These are phyloP conservation scores for Pardosa pseudoannulata DNA, from an alignment of 2,888 invertebrate genomes.

Conservation along the genomic window DNA sequence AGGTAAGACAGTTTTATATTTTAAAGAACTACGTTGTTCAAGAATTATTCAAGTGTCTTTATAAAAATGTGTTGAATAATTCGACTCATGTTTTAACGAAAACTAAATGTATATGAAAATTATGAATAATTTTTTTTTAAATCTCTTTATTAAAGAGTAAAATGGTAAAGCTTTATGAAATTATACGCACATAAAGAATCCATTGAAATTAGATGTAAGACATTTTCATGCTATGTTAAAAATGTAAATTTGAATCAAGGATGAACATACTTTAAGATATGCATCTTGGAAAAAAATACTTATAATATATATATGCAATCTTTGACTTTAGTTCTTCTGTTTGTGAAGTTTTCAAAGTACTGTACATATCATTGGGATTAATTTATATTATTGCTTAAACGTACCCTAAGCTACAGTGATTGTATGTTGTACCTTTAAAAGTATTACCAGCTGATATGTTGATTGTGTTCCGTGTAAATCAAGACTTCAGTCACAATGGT, in stretches of 20 bases:
- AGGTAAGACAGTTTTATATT: too few relatives aligned
- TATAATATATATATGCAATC: not conserved
- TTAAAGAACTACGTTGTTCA: too few relatives aligned
- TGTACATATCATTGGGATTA: slow-evolving; percentile 63
- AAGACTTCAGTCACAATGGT: not conserved
- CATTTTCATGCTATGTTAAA: too few relatives aligned
- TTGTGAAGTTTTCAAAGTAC: slow-evolving; percentile 58
- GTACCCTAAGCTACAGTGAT: not conserved
- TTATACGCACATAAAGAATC: too few relatives aligned
- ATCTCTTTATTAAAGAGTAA: too few relatives aligned
- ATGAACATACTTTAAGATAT: not conserved
- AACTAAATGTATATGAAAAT: too few relatives aligned
- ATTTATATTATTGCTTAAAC: not conserved
- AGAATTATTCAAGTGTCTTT: too few relatives aligned
- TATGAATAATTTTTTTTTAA: too few relatives aligned
- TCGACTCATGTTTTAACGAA: too few relatives aligned
- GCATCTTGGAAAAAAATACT: not conserved
- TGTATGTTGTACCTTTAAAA: slow-evolving; percentile 19
- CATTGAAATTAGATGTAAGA: too few relatives aligned
- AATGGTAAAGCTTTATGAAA: too few relatives aligned
- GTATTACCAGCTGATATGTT: slow-evolving; percentile 11
- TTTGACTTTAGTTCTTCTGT: not conserved
- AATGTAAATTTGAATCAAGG: not conserved
- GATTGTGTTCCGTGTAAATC: not conserved
- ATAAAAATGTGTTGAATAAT: too few relatives aligned